Evolutionary conservation across 2,888 invertebrate species (phyloP).

Genomic region (Isoperla grammatica): DNA sequence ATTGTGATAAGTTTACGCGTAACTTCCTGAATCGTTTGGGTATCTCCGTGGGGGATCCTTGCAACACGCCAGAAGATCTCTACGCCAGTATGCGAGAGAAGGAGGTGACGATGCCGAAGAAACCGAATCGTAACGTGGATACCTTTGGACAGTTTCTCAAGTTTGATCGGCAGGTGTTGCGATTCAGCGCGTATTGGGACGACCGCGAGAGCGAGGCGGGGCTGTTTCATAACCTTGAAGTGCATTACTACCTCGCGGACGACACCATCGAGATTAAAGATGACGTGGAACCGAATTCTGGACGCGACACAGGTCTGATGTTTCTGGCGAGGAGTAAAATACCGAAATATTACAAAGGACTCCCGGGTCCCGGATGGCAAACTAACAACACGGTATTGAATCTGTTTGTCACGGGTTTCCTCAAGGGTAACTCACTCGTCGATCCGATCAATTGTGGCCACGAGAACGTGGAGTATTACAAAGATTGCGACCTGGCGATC

Average conservation of each 20-base stretch:
- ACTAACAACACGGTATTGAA: slow-evolving; percentile 51
- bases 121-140: slow-evolving; percentile 53
- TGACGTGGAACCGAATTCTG: slow-evolving; percentile 55
- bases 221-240: slow-evolving; percentile 66
- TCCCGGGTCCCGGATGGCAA: slow-evolving; percentile 48
- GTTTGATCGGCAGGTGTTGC: slow-evolving; percentile 67
- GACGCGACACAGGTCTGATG: slow-evolving; percentile 62
- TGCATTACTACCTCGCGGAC: slow-evolving; percentile 81
- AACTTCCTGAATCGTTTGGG: slow-evolving; percentile 80
- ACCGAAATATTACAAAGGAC: slow-evolving; percentile 51
- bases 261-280: slow-evolving; percentile 66
- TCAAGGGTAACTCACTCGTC: slow-evolving; percentile 49
- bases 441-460: slow-evolving; percentile 54
- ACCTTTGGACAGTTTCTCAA: slow-evolving; percentile 75
- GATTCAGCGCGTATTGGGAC: slow-evolving; percentile 88
- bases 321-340: slow-evolving; percentile 70
- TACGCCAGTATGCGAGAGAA: slow-evolving; percentile 36
- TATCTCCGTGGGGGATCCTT: slow-evolving; percentile 70
- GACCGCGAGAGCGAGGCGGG: slow-evolving; percentile 74
- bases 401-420: slow-evolving; percentile 53
- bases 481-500: slow-evolving; percentile 72
- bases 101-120: slow-evolving; percentile 39
- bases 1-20: slow-evolving; percentile 83
- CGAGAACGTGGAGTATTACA: slow-evolving; percentile 35
- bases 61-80: slow-evolving; percentile 49